These are phyloP conservation scores for Drosophila mettleri DNA, from an alignment of 2,888 invertebrate genomes.

Conservation along the genomic window DNA sequence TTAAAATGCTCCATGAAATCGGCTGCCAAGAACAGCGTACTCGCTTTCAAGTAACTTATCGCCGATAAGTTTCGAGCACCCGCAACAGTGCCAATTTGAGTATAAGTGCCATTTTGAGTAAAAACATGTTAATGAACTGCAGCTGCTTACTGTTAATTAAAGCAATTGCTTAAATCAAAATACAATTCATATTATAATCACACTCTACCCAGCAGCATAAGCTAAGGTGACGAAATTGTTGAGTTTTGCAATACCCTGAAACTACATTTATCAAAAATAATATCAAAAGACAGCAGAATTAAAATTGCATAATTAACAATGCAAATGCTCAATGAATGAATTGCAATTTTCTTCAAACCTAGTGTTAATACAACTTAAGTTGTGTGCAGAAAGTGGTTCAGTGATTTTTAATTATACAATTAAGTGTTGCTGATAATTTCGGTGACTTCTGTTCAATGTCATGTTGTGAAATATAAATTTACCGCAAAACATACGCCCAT, in stretches of 20 bases:
- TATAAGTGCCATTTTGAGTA: constrained; percentile 8
- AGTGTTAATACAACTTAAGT: constrained; percentile 2
- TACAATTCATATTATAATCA: constrained; percentile 8
- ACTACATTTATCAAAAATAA: not conserved
- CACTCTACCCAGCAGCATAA: constrained; percentile 12
- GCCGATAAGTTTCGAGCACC: not conserved
- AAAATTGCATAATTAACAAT: constrained; percentile 59
- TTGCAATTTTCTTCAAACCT: constrained; percentile 40
- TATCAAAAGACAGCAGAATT: not conserved
- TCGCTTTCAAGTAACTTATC: not conserved
- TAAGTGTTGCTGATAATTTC: constrained; percentile 20
- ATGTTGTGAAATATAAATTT: constrained; percentile 43
- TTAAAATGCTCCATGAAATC: no score
- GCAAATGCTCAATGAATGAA: constrained; percentile 39
- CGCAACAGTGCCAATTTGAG: constrained; percentile 33
- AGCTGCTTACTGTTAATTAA: constrained; percentile 14
- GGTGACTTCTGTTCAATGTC: constrained; percentile 4
- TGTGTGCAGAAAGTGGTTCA: not conserved
- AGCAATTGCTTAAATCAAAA: constrained; percentile 15
- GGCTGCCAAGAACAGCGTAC: not conserved
- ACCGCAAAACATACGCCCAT: constrained; percentile 7
- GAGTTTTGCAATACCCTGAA: not conserved
- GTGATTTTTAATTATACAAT: not conserved
- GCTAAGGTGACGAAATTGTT: constrained; percentile 9
- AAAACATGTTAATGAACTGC: constrained; percentile 30